These are phyloP conservation scores for Adoxophyes honmai DNA, from an alignment of 1,140 invertebrate species.

Conservation along the genomic window DNA sequence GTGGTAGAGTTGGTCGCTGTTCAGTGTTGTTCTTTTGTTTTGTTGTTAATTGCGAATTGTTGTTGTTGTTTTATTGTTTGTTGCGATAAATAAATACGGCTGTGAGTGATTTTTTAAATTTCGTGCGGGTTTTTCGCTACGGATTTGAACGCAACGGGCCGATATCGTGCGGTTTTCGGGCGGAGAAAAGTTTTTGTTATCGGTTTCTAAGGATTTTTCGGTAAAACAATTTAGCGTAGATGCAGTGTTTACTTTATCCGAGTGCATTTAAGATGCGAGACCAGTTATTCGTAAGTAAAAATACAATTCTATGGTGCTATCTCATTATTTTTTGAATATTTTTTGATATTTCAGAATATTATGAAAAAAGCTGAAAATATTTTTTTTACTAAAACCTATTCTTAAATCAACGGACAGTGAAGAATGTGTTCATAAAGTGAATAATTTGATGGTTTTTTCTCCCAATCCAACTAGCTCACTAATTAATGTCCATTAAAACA, in stretches of 20 bases:
- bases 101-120: conserved; percentile 27
- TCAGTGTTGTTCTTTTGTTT: conserved; percentile 54
- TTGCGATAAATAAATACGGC: conserved; percentile 21
- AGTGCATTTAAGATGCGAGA: conserved; percentile 15
- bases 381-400: too few species aligned
- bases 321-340: too few species aligned
- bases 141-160: conserved; percentile 4
- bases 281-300: conserved; percentile 12
- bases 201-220: not conserved
- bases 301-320: not conserved
- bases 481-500: too few species aligned
- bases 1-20: conserved; percentile 65
- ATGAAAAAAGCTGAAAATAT: too few species aligned
- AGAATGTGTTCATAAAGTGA: too few species aligned
- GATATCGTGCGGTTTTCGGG: not conserved
- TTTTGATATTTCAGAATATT: too few species aligned
- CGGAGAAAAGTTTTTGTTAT: not conserved
- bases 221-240: conserved; percentile 1
- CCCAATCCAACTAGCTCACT: not conserved
- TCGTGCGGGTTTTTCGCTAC: not conserved
- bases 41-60: conserved; percentile 39
- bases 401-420: too few species aligned
- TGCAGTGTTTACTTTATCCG: conserved; percentile 14
- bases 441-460: too few species aligned
- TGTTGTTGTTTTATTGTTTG: conserved; percentile 35